Base-by-base conservation (phyloP, 2,797 vertebrate species). In the Orestias chungarensis region DNA sequence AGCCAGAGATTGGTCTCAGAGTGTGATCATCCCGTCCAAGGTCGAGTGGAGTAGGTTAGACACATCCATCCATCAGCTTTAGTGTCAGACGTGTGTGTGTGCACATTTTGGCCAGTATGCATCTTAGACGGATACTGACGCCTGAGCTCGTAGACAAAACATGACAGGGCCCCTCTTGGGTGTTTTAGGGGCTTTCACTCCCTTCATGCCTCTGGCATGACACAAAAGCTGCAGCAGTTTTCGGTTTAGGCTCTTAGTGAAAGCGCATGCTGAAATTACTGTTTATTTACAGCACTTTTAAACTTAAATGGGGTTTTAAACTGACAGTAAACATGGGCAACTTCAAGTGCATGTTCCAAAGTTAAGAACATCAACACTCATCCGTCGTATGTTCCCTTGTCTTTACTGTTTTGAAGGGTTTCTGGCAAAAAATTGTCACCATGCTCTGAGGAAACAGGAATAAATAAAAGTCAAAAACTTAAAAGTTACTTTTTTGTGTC, bases 61-160 rank as follows among this genome's bases (percentile, higher is more conserved):
- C 86, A 61, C 78, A 40, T 82, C 79, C 84, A 88, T 91, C 88
- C 82, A 87, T 91, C 87, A 89, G 80, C 86, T 57, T 74, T 31
- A 78, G 71, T 68, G 50, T 68, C 74, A 72, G 66, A 20, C 66
- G 74, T 70, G 42, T 40, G 42, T 68, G 35, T 66, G 33, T 68
- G 46, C 25, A 55, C 66, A 46, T 76, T 64, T 59, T 4, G 57
- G 67, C 62, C 65, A 54, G 20, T 43, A 25, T 62, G 74, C 23
- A 47, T 57, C 73, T 70, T 25, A 49, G 73, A 78, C 79, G 43
- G 70, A 88, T 42, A 15, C 72, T 80, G 76, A 91, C 76, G 80
- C 66, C 76, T 17, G 12, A 84, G 61, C 71, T 50, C 27, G 65
- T 76, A 89, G 78, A 88, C 88, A 78, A 74, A 85, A 85, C 87